Evolutionary conservation across 2,113 vertebrate species (phyloP).

Genomic region (Amblyopsis rosae): DNA sequence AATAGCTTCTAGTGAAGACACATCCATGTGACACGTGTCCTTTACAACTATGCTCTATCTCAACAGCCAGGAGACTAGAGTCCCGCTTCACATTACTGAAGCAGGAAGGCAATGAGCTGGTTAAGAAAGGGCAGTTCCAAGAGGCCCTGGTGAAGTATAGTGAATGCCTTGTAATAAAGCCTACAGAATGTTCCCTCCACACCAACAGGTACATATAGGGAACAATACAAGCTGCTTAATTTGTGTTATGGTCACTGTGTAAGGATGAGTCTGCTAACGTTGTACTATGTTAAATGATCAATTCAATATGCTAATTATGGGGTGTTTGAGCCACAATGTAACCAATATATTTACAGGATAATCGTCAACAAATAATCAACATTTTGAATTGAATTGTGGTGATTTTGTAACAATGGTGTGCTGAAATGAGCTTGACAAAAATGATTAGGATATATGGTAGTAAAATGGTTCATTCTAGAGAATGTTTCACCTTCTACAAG

Average conservation of each 20-base stretch:
- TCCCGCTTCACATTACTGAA: conserved; percentile 81
- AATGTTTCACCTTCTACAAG: background rate
- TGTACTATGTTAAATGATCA: no score
- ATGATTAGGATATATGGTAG: background rate
- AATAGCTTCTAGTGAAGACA: no score
- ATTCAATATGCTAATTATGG: no score
- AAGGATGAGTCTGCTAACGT: background rate
- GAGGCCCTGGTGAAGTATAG: conserved; percentile 87
- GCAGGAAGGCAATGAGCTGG: conserved; percentile 86
- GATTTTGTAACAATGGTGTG: background rate
- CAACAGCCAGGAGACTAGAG: conserved; percentile 69
- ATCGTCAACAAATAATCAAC: background rate
- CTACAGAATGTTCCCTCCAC: conserved; percentile 83
- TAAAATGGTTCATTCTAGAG: background rate
- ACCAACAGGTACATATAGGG: conserved; percentile 87
- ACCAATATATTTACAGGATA: no score
- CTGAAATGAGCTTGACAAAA: no score
- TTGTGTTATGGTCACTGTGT: background rate
- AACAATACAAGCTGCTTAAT: background rate
- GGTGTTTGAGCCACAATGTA: no score
- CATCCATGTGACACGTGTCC: background rate
- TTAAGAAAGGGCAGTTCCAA: conserved; percentile 82
- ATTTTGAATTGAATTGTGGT: background rate
- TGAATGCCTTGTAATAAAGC: conserved; percentile 85
- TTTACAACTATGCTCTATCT: conserved; percentile 4